Evolutionary conservation across 2,888 invertebrate species (phyloP), one percentile per base, ranked within the genome.

Genomic region (Bugula neritina): DNA sequence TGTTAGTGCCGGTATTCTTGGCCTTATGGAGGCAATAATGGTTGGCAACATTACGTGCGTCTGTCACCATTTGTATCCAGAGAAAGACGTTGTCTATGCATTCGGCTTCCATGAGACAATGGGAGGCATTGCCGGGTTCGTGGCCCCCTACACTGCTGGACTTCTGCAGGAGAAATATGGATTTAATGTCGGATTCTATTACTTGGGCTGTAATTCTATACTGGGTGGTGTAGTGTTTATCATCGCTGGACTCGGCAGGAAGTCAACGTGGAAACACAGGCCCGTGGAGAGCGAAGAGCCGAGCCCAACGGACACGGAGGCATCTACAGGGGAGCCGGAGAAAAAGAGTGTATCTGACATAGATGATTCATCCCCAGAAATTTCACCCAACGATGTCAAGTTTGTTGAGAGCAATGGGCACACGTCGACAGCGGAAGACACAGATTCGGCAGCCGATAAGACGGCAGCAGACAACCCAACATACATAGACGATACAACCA

Each of bases 51-150:
- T 63, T 5, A 63, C 63, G 10, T 63, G 63, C 31, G 63, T 63
- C 5, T 63, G 63, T 27, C 63, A 63, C 31, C 63, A 63, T 31
- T 31, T 63, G 2, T 63, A 63, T n/a, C 63, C 63, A 3, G 63
- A 63, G 63, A 63, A 63, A 31, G 63, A 63, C n/a, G 63, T 63
- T 63, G 63, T 63, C 3, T 63, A 63, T 27, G 63, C 63, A 29
- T 63, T 63, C 31, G 63, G 63, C 17, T 63, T 63, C 63, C 63
- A 63, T n/a, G 63, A 63, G 31, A 34, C 63, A 13, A 2, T 63
- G 21, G 63, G 63, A 31, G 63, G 63, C n/a, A 29, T 63, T 3
- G 63, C 63, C 10, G 63, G 63, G 13, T 63, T 63, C 31, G 10
- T 63, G 31, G 63, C 63, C 13, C 63, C 63, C 10, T 63, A 31